These are phyloP conservation scores for Muscidifurax raptorellus DNA, from an alignment of 1,140 invertebrate genomes.

Conservation along the genomic window DNA sequence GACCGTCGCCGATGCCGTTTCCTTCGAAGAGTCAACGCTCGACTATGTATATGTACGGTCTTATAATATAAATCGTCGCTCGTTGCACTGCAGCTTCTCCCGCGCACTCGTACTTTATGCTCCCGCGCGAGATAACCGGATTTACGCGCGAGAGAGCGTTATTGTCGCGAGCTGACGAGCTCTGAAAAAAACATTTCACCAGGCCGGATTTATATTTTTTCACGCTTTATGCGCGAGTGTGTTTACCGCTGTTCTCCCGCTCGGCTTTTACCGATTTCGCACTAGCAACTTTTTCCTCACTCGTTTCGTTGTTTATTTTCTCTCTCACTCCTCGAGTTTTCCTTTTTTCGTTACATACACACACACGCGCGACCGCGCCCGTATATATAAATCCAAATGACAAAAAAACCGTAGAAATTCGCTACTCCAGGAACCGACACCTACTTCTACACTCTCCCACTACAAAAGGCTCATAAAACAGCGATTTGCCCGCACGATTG, in stretches of 20 bases:
- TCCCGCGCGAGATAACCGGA: conserved; percentile 15
- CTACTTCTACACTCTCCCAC: neutral
- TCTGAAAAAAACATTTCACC: conserved; percentile 28
- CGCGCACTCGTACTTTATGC: neutral
- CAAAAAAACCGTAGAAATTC: conserved; percentile 20
- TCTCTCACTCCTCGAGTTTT: neutral
- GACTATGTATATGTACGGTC: neutral
- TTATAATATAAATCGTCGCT: conserved; percentile 8
- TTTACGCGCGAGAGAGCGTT: conserved; percentile 16
- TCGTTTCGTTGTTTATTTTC: neutral
- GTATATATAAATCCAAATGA: neutral
- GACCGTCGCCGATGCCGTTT: neutral
- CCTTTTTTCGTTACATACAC: neutral
- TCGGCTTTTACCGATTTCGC: conserved; percentile 18
- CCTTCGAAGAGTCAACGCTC: neutral
- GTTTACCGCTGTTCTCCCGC: neutral
- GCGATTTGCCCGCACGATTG: conserved; percentile 33
- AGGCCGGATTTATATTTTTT: conserved; percentile 19
- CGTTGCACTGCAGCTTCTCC: neutral
- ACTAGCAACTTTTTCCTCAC: neutral
- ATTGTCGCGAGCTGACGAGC: conserved; percentile 11
- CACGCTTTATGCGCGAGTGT: conserved; percentile 1
- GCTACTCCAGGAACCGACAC: neutral
- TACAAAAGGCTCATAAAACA: conserved; percentile 29
- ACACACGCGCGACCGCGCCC: neutral